A percentile compares a stretch with the other conserved stretches of the same genome.
Evolutionary conservation across 2,888 invertebrate genomes (phyloP).

Genomic region (Parochlus steinenii): DNA sequence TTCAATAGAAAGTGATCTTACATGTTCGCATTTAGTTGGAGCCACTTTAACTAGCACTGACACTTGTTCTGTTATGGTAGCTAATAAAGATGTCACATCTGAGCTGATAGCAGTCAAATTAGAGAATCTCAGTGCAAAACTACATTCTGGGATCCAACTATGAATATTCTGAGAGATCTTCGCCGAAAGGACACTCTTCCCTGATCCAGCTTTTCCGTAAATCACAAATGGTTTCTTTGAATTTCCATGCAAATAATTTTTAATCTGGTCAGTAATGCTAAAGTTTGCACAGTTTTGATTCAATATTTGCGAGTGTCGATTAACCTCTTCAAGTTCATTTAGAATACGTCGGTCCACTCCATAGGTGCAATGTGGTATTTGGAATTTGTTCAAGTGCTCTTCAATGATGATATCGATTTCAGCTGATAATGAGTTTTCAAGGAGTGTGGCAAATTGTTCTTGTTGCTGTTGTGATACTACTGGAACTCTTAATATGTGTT

Average conservation of each 20-base stretch:
- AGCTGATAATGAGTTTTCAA: slow-evolving; percentile 48
- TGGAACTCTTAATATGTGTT: slow-evolving; percentile 48
- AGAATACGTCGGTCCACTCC: slow-evolving; percentile 52
- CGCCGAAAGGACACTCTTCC: slow-evolving; percentile 66
- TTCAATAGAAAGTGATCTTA: slow-evolving; percentile 24
- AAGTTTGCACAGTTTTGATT: slow-evolving; percentile 40
- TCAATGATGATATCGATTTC: slow-evolving; percentile 53
- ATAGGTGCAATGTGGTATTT: slow-evolving; percentile 45
- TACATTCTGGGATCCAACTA: slow-evolving; percentile 44
- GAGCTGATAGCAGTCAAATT: slow-evolving; percentile 24
- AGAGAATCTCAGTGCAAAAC: slow-evolving; percentile 28
- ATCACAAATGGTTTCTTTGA: slow-evolving; percentile 49
- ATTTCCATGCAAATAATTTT: slow-evolving; percentile 41
- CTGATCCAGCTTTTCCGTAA: slow-evolving; percentile 65
- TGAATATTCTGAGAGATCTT: slow-evolving; percentile 49
- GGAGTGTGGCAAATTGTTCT: slow-evolving; percentile 34
- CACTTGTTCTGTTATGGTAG: slow-evolving; percentile 59
- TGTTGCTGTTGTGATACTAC: slow-evolving; percentile 25
- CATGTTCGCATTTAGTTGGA: slow-evolving; percentile 43
- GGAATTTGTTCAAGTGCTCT: slow-evolving; percentile 41
- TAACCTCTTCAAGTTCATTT: slow-evolving; percentile 53
- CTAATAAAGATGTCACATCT: slow-evolving; percentile 36
- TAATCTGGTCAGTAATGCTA: slow-evolving; percentile 26
- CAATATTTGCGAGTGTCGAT: slow-evolving; percentile 46
- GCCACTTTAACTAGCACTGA: slow-evolving; percentile 51